phyloP scores from a whole-genome alignment of 2,888 invertebrate species.

The Aleiodes testaceus region DNA sequence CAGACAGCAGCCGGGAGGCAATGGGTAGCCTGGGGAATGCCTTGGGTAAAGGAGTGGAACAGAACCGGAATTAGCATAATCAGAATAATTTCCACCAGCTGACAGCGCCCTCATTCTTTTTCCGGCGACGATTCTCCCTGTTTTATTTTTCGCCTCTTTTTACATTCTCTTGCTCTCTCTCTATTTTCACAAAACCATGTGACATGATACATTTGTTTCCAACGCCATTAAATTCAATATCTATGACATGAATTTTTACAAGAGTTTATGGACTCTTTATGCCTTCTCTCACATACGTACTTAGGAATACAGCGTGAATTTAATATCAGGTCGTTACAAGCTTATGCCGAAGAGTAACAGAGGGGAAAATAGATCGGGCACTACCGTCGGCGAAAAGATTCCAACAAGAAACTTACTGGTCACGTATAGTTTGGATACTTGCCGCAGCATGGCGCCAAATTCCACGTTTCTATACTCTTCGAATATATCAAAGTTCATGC shows the following conservation, averaged over 20 bases:
- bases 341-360: slow-evolving; percentile 32
- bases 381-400: slow-evolving; percentile 51
- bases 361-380: slow-evolving; percentile 26
- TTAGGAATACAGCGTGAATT: slow-evolving; percentile 46
- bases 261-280: neutral
- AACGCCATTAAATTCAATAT: slow-evolving; percentile 2
- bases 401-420: slow-evolving; percentile 68
- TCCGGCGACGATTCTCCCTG: slow-evolving; percentile 72
- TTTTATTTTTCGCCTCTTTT: slow-evolving; percentile 72
- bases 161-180: slow-evolving; percentile 50
- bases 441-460: slow-evolving; percentile 68
- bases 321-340: slow-evolving; percentile 48
- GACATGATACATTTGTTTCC: neutral
- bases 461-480: slow-evolving; percentile 47
- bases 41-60: slow-evolving; percentile 73
- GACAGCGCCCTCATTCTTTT: slow-evolving; percentile 77
- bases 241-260: slow-evolving; percentile 15
- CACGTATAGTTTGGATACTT: slow-evolving; percentile 72
- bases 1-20: slow-evolving; percentile 72
- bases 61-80: slow-evolving; percentile 79
- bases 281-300: slow-evolving; percentile 24
- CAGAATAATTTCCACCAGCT: slow-evolving; percentile 79
- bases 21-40: slow-evolving; percentile 55
- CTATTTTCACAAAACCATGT: slow-evolving; percentile 24
- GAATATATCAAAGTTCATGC: slow-evolving; percentile 73